phyloP scores from a whole-genome alignment of 2,113 vertebrate species.

The Eolophus roseicapilla region DNA sequence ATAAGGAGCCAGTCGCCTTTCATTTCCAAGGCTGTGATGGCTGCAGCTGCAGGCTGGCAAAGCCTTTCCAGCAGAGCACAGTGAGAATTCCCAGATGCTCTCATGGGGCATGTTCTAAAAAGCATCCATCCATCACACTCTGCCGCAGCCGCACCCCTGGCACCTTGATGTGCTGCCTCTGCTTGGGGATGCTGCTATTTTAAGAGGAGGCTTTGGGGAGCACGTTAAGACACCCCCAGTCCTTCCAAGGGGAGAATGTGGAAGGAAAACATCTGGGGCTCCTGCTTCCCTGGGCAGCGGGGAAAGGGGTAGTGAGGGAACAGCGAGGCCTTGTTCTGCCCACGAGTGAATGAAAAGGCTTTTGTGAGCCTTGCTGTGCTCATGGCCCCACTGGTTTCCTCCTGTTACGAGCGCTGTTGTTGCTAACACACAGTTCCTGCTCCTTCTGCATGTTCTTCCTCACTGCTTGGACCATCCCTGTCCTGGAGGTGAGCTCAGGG shows the following conservation, averaged over 20 bases:
- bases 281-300: rapidly evolving
- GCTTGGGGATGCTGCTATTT: not conserved
- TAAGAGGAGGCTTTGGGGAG: not conserved
- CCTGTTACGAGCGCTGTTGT: rapidly evolving
- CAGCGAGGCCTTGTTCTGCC: rapidly evolving
- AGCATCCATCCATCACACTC: not conserved
- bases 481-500: not conserved
- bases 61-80: not conserved
- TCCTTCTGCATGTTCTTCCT: not conserved
- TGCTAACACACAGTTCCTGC: not conserved
- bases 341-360: not conserved
- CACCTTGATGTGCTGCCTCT: not conserved
- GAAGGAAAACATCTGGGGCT: not conserved
- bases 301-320: not conserved
- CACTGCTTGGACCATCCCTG: rapidly evolving
- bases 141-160: not conserved
- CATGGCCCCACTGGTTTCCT: not conserved
- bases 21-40: not conserved
- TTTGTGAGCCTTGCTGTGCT: not conserved
- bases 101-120: not conserved
- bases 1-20: not conserved
- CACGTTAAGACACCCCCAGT: not conserved
- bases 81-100: not conserved
- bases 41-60: not conserved
- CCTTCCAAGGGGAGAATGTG: not conserved